Evolutionary conservation across 2,113 vertebrate species (phyloP), one percentile per base, ranked within the genome.

Genomic region (Onychorhynchus coronatus): DNA sequence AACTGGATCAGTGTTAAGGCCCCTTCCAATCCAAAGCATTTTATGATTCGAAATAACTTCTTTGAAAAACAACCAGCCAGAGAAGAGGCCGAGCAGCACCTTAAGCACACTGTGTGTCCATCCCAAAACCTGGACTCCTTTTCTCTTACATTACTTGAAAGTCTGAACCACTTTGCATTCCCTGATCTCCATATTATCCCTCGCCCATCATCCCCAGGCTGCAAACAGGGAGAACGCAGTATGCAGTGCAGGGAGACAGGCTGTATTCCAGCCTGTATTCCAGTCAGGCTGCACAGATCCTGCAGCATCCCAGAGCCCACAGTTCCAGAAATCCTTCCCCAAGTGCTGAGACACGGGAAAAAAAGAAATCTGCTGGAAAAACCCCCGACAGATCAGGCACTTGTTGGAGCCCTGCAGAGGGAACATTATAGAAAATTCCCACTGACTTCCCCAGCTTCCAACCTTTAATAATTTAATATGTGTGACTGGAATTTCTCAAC

Each of bases 401-500:
- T 75, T 91, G 91, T 93, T 68, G 83, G 41, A 94, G 72, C 67
- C 24, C 33, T 4, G 0, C 83, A 67, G 50, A 68, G 53, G 24
- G 22, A 92, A 62, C 11, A 0, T 47, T 23, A 84, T 0, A 86
- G 68, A 88, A 86, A 94, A 96, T 93, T 96, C 93, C 83, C 83
- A 91, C 49, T 1, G n/a, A 84, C 79, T 81, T 73, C 63, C 68
- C 35, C 76, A 61, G 72, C 68, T 86, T 76, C 76, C 63, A 89
- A 67, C 47, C 68, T 63, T 92, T 68, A 75, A 93, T 75, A 59
- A 81, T 89, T 91, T 87, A 72, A 80, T 70, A 59, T 1, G 25
- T 81, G 83, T 81, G 92, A 55, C 83, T 70, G 65, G 79, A 85
- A 92, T 93, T 94, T 77, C 68, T 96, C 88, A 87, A 77, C n/a